Evolutionary conservation across 2,797 vertebrate species (phyloP).

Genomic region (Centroberyx gerrardi): DNA sequence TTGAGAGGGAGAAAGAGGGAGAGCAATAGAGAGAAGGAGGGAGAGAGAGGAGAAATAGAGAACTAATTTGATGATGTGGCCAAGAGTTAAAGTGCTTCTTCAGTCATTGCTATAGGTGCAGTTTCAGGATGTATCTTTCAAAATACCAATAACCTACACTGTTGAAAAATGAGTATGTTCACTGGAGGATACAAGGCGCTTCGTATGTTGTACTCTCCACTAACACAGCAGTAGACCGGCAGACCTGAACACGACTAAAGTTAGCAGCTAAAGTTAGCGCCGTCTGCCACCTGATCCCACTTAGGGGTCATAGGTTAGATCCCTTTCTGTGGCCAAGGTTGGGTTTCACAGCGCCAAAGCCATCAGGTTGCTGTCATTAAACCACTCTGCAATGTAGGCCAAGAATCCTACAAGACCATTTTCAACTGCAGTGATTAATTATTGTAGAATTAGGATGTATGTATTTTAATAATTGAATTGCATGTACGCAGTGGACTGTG

Average conservation of each 20-base stretch:
- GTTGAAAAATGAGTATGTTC: conserved; percentile 17
- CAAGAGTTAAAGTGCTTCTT: conserved; percentile 38
- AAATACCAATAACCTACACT: conserved; percentile 41
- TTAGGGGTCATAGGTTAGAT: conserved; percentile 72
- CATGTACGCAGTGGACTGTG: too few species aligned
- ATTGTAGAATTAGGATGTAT: not conserved
- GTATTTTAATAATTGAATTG: not conserved
- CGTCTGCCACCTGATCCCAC: conserved; percentile 73
- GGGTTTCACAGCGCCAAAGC: conserved; percentile 64
- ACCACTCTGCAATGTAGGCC: conserved; percentile 46
- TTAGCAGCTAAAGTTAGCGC: conserved; percentile 76
- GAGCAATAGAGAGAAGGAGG: conserved; percentile 1
- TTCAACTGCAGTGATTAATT: conserved; percentile 20
- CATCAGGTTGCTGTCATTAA: conserved; percentile 39
- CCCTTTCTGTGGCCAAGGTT: conserved; percentile 57
- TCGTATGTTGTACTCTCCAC: conserved; percentile 24
- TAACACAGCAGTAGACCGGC: conserved; percentile 43
- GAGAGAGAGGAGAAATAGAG: not conserved
- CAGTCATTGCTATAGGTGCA: conserved; percentile 42
- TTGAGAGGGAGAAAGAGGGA: conserved; percentile 2
- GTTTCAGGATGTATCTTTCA: conserved; percentile 39
- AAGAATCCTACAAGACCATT: conserved; percentile 20
- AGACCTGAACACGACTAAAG: conserved; percentile 63
- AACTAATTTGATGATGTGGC: conserved; percentile 45
- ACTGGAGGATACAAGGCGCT: conserved; percentile 6